Conservation (phyloP, 1,140 invertebrate species). For the Latrodectus geometricus region DNA sequence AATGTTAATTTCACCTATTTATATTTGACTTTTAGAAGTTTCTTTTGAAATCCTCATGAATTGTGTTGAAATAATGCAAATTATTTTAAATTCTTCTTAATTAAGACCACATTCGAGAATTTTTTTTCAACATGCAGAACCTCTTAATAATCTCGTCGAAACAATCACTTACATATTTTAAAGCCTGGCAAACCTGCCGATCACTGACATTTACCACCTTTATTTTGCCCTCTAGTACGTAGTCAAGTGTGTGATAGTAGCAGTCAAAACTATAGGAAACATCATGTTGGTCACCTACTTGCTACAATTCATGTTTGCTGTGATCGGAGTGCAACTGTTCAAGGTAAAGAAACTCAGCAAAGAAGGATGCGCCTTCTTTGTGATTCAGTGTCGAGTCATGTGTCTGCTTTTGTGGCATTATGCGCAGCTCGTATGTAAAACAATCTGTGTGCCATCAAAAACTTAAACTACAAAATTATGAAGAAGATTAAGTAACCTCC, state of each 20-base stretch:
- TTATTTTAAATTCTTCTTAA: too few species aligned
- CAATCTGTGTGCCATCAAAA: constrained; percentile 50
- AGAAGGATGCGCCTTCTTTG: constrained; percentile 29
- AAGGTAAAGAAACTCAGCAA: constrained; percentile 79
- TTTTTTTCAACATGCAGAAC: too few species aligned
- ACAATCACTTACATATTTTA: too few species aligned
- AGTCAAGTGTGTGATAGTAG: constrained; percentile 99
- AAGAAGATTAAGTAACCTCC: constrained; percentile 88
- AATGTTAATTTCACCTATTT: too few species aligned
- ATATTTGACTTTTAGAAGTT: too few species aligned
- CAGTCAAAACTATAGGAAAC: constrained; percentile 96
- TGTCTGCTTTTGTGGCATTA: constrained; percentile 59
- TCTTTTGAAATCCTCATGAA: too few species aligned
- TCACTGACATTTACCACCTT: constrained; percentile 45
- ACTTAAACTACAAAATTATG: background rate
- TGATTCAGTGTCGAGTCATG: constrained; percentile 42
- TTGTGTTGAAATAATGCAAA: too few species aligned
- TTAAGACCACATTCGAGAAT: too few species aligned
- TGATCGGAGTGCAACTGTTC: constrained; percentile 99
- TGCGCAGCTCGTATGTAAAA: constrained; percentile 48
- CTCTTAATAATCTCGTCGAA: too few species aligned
- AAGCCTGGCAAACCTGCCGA: constrained; percentile 36
- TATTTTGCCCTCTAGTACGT: constrained; percentile 78
- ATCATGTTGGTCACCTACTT: constrained; percentile 98
- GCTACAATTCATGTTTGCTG: constrained; percentile 99